These are phyloP conservation scores for Rhopilema esculentum DNA, from an alignment of 30 jellyfish, hydroid and myxozoan species.

Conservation along the genomic window DNA sequence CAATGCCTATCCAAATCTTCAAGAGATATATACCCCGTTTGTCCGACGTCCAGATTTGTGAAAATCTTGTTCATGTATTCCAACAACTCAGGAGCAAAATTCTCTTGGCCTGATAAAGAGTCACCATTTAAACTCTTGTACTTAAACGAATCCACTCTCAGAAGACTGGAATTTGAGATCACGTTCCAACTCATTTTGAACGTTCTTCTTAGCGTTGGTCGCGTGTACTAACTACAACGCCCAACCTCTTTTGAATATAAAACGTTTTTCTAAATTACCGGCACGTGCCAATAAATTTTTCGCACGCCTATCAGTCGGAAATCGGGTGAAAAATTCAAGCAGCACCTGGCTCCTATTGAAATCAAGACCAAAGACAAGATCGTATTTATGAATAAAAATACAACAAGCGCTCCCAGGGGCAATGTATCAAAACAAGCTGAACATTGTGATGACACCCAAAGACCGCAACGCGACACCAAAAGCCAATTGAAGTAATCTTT, in stretches of 20 bases:
- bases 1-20: conserved; percentile 47
- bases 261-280: background rate
- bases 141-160: conserved; percentile 44
- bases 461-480: too few species aligned
- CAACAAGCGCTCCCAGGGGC: background rate
- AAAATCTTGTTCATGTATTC: conserved; percentile 59
- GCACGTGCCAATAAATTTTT: conserved; percentile 38
- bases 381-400: background rate
- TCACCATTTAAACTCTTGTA: background rate
- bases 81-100: conserved; percentile 47
- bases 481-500: too few species aligned
- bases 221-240: conserved; percentile 11
- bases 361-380: background rate
- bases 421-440: background rate
- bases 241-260: background rate
- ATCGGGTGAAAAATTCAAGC: background rate
- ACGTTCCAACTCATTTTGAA: conserved; percentile 62
- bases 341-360: conserved; percentile 37
- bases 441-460: too few species aligned
- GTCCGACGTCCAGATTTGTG: conserved; percentile 39
- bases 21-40: conserved; percentile 43
- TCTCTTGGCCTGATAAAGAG: conserved; percentile 1
- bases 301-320: background rate
- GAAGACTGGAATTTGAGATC: conserved; percentile 49
- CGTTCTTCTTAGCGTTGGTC: background rate